phyloP scores from a whole-genome alignment of 2,113 vertebrate genomes.

The Mesoclemmys tuberculata region DNA sequence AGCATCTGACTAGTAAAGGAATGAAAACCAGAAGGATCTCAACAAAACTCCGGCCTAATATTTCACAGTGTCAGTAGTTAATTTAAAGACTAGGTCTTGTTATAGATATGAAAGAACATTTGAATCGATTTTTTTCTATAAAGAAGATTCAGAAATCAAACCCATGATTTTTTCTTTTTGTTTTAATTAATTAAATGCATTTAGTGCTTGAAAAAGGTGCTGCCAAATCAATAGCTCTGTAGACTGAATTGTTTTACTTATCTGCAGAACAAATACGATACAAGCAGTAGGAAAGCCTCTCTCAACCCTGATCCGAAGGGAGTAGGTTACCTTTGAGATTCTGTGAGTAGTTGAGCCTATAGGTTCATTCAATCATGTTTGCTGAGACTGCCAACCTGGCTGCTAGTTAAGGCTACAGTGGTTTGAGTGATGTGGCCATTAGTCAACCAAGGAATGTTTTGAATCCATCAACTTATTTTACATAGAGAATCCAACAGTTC shows the following conservation, averaged over 20 bases:
- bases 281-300: fast-evolving
- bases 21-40: background rate
- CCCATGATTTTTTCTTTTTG: background rate
- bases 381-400: background rate
- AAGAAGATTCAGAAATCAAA: background rate
- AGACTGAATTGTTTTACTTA: background rate
- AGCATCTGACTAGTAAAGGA: background rate
- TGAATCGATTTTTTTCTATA: background rate
- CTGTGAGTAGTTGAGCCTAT: background rate
- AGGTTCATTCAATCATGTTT: background rate
- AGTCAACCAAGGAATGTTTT: slow-evolving; percentile 1
- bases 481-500: background rate
- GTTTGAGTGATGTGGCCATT: background rate
- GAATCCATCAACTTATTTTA: background rate
- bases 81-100: background rate
- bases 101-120: background rate
- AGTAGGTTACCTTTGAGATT: background rate
- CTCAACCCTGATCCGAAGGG: background rate
- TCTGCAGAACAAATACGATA: background rate
- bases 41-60: background rate
- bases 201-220: background rate
- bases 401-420: background rate
- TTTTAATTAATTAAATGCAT: background rate
- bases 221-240: background rate
- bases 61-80: background rate